A percentile compares a stretch with the other conserved stretches of the same genome.
phyloP scores from a whole-genome alignment of 2,797 vertebrate species.

The Chloroceryle amazona region DNA sequence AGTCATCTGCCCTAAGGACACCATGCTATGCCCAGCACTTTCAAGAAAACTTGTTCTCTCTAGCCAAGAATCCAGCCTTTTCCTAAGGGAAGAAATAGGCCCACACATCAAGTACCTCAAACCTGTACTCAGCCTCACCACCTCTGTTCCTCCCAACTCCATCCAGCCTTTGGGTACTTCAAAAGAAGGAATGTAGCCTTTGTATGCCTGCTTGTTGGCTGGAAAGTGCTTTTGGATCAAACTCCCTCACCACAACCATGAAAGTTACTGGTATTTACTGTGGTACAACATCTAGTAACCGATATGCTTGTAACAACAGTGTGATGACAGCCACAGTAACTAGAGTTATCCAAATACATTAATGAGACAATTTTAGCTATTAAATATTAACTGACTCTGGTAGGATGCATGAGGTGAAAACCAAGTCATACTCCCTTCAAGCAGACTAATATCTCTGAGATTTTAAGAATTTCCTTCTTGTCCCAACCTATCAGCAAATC shows the following conservation, averaged over 20 bases:
- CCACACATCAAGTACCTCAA: slow-evolving; percentile 23
- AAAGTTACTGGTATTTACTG: slow-evolving; percentile 51
- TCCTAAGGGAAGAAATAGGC: slow-evolving; percentile 30
- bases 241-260: slow-evolving; percentile 41
- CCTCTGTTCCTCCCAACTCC: not conserved
- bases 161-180: not conserved
- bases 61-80: slow-evolving; percentile 10
- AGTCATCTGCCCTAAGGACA: slow-evolving; percentile 22
- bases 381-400: slow-evolving; percentile 54
- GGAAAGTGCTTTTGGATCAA: slow-evolving; percentile 27
- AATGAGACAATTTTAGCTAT: slow-evolving; percentile 23
- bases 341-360: slow-evolving; percentile 5
- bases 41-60: not conserved
- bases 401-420: slow-evolving; percentile 32
- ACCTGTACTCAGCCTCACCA: not conserved
- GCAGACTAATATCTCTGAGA: slow-evolving; percentile 10
- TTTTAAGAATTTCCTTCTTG: slow-evolving; percentile 48
- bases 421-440: not conserved
- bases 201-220: not conserved
- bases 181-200: not conserved
- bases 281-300: slow-evolving; percentile 37
- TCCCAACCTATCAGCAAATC: slow-evolving; percentile 17
- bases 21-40: not conserved
- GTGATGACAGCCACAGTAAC: slow-evolving; percentile 34
- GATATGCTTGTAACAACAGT: slow-evolving; percentile 50